Evolutionary conservation across 2,113 vertebrate genomes (phyloP).

Genomic region (Ceyx melanurus): DNA sequence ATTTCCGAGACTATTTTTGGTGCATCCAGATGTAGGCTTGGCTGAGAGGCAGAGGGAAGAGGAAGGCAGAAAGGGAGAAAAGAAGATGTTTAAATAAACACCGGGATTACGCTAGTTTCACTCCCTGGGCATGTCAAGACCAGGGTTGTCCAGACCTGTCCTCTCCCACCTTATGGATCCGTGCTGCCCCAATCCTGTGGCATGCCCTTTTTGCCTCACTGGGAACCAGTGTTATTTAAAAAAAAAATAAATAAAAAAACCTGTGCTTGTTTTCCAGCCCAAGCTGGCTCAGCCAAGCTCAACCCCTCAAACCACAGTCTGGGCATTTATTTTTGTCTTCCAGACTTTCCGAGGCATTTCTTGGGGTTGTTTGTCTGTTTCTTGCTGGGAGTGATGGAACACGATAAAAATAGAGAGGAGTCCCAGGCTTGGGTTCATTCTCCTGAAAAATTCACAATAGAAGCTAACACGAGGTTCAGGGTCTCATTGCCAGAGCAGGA

Average conservation of each 20-base stretch:
- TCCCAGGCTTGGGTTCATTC: background rate
- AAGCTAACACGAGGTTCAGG: background rate
- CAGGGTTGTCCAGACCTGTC: background rate
- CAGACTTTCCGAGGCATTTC: background rate
- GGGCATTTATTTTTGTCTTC: conserved; percentile 52
- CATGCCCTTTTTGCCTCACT: background rate
- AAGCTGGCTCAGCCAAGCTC: conserved; percentile 8
- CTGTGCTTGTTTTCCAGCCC: conserved; percentile 2
- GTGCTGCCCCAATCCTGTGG: rapidly evolving
- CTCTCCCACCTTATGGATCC: rapidly evolving
- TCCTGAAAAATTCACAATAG: background rate
- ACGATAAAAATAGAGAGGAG: conserved; percentile 44
- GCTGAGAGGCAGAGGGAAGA: background rate
- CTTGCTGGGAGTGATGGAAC: background rate
- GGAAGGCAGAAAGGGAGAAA: background rate
- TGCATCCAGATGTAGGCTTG: background rate
- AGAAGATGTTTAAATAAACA: background rate
- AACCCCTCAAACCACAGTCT: conserved; percentile 46
- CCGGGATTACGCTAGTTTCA: background rate
- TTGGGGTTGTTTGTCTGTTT: conserved; percentile 46
- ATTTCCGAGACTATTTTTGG: background rate
- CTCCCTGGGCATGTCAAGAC: background rate
- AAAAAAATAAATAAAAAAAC: background rate
- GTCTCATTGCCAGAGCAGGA: background rate
- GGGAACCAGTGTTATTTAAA: background rate